Base-by-base conservation (phyloP, 2,113 vertebrate genomes). In the Acinonyx jubatus region DNA sequence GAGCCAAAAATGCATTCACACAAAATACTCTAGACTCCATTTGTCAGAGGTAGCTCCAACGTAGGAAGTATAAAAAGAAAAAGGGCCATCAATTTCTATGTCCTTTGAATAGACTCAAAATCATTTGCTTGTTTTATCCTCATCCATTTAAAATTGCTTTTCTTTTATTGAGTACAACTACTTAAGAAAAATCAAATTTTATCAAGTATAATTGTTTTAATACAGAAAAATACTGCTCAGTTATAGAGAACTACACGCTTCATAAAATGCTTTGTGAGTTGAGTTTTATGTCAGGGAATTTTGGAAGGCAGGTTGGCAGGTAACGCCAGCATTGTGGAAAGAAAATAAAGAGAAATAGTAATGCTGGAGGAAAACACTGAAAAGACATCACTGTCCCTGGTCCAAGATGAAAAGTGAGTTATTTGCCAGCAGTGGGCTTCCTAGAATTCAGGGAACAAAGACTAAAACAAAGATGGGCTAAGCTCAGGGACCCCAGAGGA, bases 271-370 rank as follows among this genome's bases (percentile, higher is more conserved):
- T 85, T 94, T 65, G 82, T 89, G 95, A 89, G 52, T 88, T 29
- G 3, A 90, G 29, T 52, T 91, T 92, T 96, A 63, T 83, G 73
- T 96, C 82, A 91, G 86, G 92, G 41, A 98, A 97, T 98, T 91
- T 91, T 96, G 95, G 92, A 92, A 89, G 27, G 48, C 48, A 92
- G 12, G 10, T 74, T 96, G n/a, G 74, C 76, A 79, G 74, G 33
- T 41, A 52, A 71, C 93, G 74, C 92, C 96, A 92, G 55, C 33
- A 76, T 21, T 15, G 0, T 38, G 23, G 29, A 12, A 18, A 89
- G 38, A 86, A 93, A 63, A 91, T 21, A 89, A 52, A 81, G 29
- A 63, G 45, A 95, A 81, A 80, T 38, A 76, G 55, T 29, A 65
- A 21, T 38, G 12, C 23, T 38, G 74, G 63, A 87, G 48, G 12